Evolutionary conservation across 2,888 invertebrate species (phyloP).

Genomic region (Melinaea marsaeus): DNA sequence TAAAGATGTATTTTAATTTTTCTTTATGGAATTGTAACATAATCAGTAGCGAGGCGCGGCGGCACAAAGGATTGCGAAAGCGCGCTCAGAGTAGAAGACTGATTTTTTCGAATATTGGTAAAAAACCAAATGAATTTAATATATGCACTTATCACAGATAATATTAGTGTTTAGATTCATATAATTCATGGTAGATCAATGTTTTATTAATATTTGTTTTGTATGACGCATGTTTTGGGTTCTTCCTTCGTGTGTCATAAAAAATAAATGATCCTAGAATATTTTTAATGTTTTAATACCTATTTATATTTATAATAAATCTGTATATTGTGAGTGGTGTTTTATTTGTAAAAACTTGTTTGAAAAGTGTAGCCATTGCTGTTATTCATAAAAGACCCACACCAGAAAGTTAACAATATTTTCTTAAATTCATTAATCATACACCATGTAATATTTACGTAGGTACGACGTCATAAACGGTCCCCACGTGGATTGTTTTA

Average conservation of each 20-base stretch:
- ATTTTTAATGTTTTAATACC: slow-evolving; percentile 45
- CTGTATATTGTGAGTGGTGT: slow-evolving; percentile 42
- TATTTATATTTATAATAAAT: slow-evolving; percentile 64
- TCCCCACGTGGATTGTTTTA: too few species aligned
- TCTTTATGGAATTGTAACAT: slow-evolving; percentile 7
- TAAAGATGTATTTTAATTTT: slow-evolving; percentile 15
- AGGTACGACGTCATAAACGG: too few species aligned
- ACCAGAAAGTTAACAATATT: too few species aligned
- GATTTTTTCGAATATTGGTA: slow-evolving; percentile 57
- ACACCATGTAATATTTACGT: too few species aligned
- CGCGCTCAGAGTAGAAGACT: slow-evolving; percentile 73
- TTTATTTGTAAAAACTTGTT: slow-evolving; percentile 24
- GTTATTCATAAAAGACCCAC: too few species aligned
- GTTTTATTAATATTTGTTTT: not conserved
- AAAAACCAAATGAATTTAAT: slow-evolving; percentile 47
- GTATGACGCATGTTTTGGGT: not conserved
- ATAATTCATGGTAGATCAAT: not conserved
- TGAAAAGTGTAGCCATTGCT: too few species aligned
- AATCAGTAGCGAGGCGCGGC: not conserved
- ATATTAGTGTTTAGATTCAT: not conserved
- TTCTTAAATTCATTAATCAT: too few species aligned
- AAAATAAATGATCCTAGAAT: slow-evolving; percentile 37
- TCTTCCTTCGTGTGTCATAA: slow-evolving; percentile 13
- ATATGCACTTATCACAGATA: slow-evolving; percentile 37
- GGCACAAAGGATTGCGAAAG: slow-evolving; percentile 23